Evolutionary conservation across 2,113 vertebrate species (phyloP), one percentile per base, ranked within the genome.

Genomic region (Nanorana parkeri): DNA sequence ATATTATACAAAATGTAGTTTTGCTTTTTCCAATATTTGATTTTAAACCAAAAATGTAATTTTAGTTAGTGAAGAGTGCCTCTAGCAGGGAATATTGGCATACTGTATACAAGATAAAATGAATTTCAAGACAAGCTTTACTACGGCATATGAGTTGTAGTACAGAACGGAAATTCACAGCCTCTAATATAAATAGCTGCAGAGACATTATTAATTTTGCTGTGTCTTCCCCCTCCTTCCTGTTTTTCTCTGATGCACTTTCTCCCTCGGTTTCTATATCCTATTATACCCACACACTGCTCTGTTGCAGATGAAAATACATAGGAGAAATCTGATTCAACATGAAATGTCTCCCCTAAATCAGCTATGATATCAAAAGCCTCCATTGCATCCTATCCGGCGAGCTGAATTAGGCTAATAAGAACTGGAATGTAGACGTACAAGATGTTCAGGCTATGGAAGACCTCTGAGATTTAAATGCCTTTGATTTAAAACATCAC

Each of bases 401-500:
- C 47, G 29, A 67, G 51, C n/a, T 68, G 66, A 68, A 79, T 79
- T 79, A 79, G 77, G 51, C 66, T 79, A 79, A 68, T 79, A 79
- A 68, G 77, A 68, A 54, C 54, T 68, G 29, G 21, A 56, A 69
- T 69, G 29, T 60, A 47, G 54, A 79, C 29, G 51, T 79, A 79
- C 65, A 68, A 60, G 28, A 68, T 79, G 77, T 68, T 54, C 77
- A 41, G 77, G 21, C 52, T 68, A 29, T 36, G 52, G 28, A 79
- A 69, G 36, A 68, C 77, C 77, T 79, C 77, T 68, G 77, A 79
- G 77, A 68, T 58, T 68, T 58, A 79, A 79, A 79, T 69, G 54
- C n/a, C 61, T 78, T 78, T 78, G 77, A 67, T 78, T 52, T 78
- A 24, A 67, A 55, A 78, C 77, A 78, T 78, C 64, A 78, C 51